These are phyloP conservation scores for Drosophila yooni DNA, from an alignment of 2,888 invertebrate genomes.

Conservation along the genomic window DNA sequence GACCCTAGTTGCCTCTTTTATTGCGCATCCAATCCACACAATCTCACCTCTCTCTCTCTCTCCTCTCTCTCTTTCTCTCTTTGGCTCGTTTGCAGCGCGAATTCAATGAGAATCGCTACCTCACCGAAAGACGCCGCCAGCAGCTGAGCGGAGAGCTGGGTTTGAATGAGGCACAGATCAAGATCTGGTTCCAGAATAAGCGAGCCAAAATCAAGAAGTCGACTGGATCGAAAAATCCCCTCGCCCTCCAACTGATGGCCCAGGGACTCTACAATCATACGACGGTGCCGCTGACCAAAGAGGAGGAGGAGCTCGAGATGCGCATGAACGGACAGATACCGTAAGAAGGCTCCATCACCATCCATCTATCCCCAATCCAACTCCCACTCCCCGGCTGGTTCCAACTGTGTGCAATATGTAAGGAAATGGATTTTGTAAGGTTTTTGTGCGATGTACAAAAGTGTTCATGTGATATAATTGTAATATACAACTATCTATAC, in stretches of 20 bases:
- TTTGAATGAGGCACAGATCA: conserved; percentile 98
- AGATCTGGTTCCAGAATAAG: conserved; percentile 99
- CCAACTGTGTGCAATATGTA: conserved; percentile 68
- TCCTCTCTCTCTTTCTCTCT: conserved; percentile 1
- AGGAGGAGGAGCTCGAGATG: conserved; percentile 89
- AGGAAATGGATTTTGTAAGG: conserved; percentile 16
- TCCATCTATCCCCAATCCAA: not conserved
- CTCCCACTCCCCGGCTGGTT: conserved; percentile 38
- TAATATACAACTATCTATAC: conserved; percentile 54
- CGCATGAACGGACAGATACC: conserved; percentile 85
- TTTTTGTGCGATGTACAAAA: conserved; percentile 64
- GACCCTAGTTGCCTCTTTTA: conserved; percentile 34
- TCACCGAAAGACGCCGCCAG: conserved; percentile 96
- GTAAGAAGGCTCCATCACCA: conserved; percentile 49
- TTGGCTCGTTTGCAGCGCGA: conserved; percentile 88
- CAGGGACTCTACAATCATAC: conserved; percentile 97
- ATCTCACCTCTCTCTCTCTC: conserved; percentile 3
- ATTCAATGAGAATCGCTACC: conserved; percentile 95
- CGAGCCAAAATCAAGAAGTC: conserved; percentile 98
- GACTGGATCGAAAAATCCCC: conserved; percentile 92
- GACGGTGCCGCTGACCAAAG: conserved; percentile 90
- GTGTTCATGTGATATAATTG: conserved; percentile 82
- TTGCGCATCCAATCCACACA: conserved; percentile 25
- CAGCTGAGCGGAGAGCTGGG: conserved; percentile 95
- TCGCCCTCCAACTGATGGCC: conserved; percentile 96